Percentiles rank a stretch among this genome's conserved stretches.
Evolutionary conservation across 2,113 vertebrate genomes (phyloP).

Genomic region (Aythya baeri): DNA sequence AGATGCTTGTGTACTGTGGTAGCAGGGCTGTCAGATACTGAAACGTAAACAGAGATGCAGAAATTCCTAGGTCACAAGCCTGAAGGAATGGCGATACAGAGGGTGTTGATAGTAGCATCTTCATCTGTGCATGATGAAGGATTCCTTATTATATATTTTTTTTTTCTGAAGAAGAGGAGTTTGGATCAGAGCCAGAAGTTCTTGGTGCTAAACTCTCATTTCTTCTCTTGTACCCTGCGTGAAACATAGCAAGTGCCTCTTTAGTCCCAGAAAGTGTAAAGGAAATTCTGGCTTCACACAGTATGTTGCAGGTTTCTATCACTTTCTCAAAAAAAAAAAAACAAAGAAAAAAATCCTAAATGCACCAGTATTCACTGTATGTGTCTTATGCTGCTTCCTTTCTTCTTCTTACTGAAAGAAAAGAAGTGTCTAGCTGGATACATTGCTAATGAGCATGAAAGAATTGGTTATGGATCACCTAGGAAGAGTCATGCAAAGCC

Average conservation of each 20-base stretch:
- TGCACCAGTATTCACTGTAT: background rate
- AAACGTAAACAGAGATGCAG: background rate
- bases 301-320: background rate
- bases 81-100: background rate
- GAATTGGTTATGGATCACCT: background rate
- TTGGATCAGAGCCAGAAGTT: background rate
- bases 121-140: background rate
- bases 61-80: background rate
- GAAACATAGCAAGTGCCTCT: background rate
- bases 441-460: background rate
- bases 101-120: background rate
- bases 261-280: background rate
- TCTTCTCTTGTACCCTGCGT: background rate
- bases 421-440: background rate
- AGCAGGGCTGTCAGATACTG: background rate
- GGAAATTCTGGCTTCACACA: background rate
- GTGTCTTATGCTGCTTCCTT: background rate
- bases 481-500: background rate
- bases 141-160: background rate
- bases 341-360: background rate
- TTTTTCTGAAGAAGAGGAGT: background rate
- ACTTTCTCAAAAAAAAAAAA: background rate
- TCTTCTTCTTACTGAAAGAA: background rate
- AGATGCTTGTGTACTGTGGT: background rate
- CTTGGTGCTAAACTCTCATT: background rate